phyloP scores from a whole-genome alignment of 92 coral and sea anemone genomes.

The Galaxea fascicularis region DNA sequence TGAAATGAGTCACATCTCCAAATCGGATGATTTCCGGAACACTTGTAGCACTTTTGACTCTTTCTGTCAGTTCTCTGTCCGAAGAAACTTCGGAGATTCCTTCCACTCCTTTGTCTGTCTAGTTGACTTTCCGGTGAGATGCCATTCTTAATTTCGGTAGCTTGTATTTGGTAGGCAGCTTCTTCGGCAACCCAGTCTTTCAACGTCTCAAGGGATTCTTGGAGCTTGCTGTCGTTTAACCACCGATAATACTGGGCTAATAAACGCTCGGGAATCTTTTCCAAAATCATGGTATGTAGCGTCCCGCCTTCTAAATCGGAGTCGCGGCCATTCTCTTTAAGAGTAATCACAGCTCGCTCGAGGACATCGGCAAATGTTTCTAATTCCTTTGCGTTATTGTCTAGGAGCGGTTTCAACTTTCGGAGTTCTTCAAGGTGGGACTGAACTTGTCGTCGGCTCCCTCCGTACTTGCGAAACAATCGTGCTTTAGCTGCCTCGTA shows the following conservation, averaged over 20 bases:
- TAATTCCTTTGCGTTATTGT: slow-evolving; percentile 11
- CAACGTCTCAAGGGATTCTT: background rate
- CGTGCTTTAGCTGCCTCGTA: slow-evolving; percentile 51
- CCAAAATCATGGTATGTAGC: slow-evolving; percentile 61
- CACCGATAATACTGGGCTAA: slow-evolving; percentile 59
- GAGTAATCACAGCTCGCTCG: slow-evolving; percentile 56
- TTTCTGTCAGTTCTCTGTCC: background rate
- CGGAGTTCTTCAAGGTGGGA: background rate
- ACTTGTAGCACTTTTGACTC: slow-evolving; percentile 3
- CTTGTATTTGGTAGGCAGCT: slow-evolving; percentile 17
- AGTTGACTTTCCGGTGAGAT: background rate
- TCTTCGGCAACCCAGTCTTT: slow-evolving; percentile 24
- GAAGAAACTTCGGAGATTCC: background rate
- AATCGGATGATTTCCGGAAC: slow-evolving; percentile 23
- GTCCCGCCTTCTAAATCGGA: slow-evolving; percentile 70
- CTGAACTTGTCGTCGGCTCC: background rate
- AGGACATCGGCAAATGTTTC: slow-evolving; percentile 18
- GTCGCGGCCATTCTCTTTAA: slow-evolving; percentile 58
- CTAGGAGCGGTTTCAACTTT: background rate
- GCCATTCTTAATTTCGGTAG: slow-evolving; percentile 5
- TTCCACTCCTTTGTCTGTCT: background rate
- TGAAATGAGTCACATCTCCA: slow-evolving; percentile 43
- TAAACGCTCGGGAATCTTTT: slow-evolving; percentile 65
- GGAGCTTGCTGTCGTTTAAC: slow-evolving; percentile 20
- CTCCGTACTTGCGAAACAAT: background rate